Percentiles rank a stretch among this genome's conserved stretches.
Conservation (phyloP, 2,113 vertebrate species). For the Pituophis catenifer region DNA sequence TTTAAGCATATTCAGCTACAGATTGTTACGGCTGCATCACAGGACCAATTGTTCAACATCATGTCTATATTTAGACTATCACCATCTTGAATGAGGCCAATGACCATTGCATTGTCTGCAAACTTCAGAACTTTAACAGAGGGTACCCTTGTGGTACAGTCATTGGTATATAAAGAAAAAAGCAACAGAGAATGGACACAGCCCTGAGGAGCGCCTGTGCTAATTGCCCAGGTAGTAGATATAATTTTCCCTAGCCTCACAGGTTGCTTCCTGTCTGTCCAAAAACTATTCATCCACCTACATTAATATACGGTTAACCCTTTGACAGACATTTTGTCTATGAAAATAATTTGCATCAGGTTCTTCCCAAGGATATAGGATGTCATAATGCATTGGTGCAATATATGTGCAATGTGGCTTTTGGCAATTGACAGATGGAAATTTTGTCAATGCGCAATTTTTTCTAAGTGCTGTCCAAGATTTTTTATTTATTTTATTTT, state of each 20-base stretch:
- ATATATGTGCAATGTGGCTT: not conserved
- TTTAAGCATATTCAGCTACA: not conserved
- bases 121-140: not conserved
- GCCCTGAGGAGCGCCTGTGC: not conserved
- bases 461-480: not conserved
- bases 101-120: not conserved
- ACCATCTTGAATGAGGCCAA: not conserved
- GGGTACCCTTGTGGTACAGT: not conserved
- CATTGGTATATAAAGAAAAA: not conserved
- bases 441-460: not conserved
- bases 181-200: not conserved
- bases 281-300: not conserved
- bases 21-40: not conserved
- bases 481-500: no score
- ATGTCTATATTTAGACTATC: not conserved
- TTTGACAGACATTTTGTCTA: not conserved
- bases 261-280: not conserved
- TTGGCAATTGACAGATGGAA: not conserved
- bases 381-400: not conserved
- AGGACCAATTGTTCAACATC: not conserved
- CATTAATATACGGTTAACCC: not conserved
- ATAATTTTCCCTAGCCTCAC: not conserved
- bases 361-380: not conserved
- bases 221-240: not conserved
- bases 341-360: not conserved